Conservation (phyloP, 2,113 vertebrate species). For the Toxotes jaculatrix region DNA sequence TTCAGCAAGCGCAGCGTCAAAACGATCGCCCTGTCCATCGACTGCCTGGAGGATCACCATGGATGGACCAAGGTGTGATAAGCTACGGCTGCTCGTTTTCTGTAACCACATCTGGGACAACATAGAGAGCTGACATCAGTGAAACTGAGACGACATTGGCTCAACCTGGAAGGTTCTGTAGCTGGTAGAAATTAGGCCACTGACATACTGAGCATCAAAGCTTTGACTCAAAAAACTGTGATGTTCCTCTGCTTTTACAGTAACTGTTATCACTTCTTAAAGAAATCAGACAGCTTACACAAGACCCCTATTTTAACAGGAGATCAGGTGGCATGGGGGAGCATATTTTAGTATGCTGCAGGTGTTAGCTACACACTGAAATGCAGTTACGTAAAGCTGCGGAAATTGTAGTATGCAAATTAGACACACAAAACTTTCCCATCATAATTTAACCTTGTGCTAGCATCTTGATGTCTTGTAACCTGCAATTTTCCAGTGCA, state of each 20-base stretch:
- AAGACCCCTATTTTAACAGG: neutral
- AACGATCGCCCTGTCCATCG: constrained; percentile 92
- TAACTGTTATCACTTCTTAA: too few species aligned
- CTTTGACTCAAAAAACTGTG: too few species aligned
- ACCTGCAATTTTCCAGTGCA: neutral
- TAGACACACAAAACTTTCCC: neutral
- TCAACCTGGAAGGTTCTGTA: neutral
- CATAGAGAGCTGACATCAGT: neutral
- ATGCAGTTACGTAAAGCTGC: neutral
- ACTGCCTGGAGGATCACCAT: constrained; percentile 89
- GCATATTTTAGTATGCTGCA: neutral
- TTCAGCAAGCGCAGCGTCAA: constrained; percentile 91
- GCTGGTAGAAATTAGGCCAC: neutral
- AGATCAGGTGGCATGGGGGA: neutral
- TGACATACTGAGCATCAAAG: neutral
- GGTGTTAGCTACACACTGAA: neutral
- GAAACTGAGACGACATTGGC: neutral
- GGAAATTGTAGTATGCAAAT: neutral
- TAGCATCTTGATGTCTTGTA: neutral
- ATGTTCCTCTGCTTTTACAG: neutral
- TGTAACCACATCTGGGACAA: neutral
- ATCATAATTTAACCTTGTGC: neutral
- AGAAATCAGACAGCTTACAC: neutral
- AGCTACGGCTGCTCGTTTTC: neutral
- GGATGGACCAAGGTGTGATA: constrained; percentile 90